Percentiles rank a stretch among this genome's conserved stretches.
Evolutionary conservation across 2,797 vertebrate genomes (phyloP).

Genomic region (Gymnoscopelus microlampas): DNA sequence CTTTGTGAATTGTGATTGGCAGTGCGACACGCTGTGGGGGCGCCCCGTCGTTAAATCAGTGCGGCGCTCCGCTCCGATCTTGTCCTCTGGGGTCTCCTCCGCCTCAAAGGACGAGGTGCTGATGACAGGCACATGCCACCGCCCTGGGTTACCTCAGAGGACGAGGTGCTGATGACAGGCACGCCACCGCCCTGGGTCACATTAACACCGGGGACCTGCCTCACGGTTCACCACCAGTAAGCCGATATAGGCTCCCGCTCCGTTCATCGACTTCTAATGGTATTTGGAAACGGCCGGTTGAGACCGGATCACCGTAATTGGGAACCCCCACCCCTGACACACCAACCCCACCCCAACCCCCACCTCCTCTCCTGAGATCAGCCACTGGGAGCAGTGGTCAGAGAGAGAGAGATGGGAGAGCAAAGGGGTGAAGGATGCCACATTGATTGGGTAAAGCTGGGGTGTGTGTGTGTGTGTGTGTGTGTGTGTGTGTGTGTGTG

Average conservation of each 20-base stretch:
- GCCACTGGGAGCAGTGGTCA: constrained; percentile 45
- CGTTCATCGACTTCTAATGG: constrained; percentile 63
- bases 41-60: constrained; percentile 45
- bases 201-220: constrained; percentile 37
- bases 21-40: constrained; percentile 29
- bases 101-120: neutral
- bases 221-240: constrained; percentile 32
- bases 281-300: constrained; percentile 58
- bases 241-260: constrained; percentile 36
- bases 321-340: constrained; percentile 38
- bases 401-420: constrained; percentile 24
- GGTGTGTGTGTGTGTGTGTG: constrained; percentile 53
- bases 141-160: constrained; percentile 8
- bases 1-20: constrained; percentile 49
- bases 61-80: constrained; percentile 37
- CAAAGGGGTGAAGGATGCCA: constrained; percentile 20
- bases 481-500: constrained; percentile 53
- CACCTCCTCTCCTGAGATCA: constrained; percentile 55
- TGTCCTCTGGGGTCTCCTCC: too few species aligned
- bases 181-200: constrained; percentile 48
- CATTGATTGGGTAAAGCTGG: constrained; percentile 59
- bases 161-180: constrained; percentile 37
- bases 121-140: neutral
- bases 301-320: constrained; percentile 71
- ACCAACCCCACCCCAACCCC: constrained; percentile 1